These are phyloP conservation scores for Callyntrura sp. DNA, from an alignment of 2,888 invertebrate genomes.

Conservation along the genomic window DNA sequence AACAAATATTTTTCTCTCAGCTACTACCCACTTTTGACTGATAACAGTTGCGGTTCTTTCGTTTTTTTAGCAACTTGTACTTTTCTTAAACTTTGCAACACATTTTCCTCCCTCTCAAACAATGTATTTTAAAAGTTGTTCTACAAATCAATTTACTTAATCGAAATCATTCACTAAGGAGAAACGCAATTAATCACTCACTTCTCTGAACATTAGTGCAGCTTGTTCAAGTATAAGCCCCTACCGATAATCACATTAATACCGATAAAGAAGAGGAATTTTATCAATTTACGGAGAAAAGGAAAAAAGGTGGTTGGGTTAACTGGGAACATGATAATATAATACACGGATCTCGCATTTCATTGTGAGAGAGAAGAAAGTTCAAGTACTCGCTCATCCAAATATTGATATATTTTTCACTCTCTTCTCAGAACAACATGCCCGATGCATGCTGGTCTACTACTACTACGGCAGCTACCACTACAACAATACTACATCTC, in stretches of 20 bases:
- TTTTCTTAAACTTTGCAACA: not conserved
- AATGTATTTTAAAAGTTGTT: not conserved
- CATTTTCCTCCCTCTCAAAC: not conserved
- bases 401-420: not conserved
- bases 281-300: slow-evolving; percentile 53
- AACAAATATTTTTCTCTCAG: not conserved
- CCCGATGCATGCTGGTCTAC: not conserved
- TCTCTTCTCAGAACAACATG: slow-evolving; percentile 18
- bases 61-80: not conserved
- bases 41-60: not conserved
- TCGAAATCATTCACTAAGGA: slow-evolving; percentile 34
- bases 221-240: not conserved
- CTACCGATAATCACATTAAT: slow-evolving; percentile 29
- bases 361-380: slow-evolving; percentile 34
- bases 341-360: slow-evolving; percentile 43
- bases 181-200: slow-evolving; percentile 34
- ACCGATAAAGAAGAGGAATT: not conserved
- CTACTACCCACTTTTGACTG: not conserved
- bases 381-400: not conserved
- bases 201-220: not conserved
- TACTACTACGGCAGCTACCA: not conserved
- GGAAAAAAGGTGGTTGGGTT: not conserved
- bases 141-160: slow-evolving; percentile 40
- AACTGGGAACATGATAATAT: slow-evolving; percentile 11
- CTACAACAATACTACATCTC: not conserved